These are phyloP conservation scores for Oreochromis aureus DNA, from an alignment of 2,113 vertebrate genomes.

Conservation along the genomic window DNA sequence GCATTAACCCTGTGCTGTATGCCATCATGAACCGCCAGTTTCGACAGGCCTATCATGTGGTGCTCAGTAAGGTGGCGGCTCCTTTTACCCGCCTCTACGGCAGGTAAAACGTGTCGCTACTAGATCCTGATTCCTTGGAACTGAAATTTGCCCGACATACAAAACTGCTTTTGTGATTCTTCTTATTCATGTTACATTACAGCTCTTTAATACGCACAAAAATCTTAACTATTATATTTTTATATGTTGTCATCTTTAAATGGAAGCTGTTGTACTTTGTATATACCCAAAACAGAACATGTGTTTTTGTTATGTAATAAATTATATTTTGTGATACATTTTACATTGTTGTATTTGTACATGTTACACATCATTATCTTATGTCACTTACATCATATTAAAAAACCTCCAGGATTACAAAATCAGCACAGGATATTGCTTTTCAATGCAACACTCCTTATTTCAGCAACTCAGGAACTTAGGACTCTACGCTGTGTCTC, in stretches of 20 bases:
- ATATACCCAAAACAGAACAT: not conserved
- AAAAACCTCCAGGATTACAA: not conserved
- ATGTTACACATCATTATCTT: not conserved
- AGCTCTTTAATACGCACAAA: not conserved
- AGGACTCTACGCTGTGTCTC: not conserved
- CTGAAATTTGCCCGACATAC: not conserved
- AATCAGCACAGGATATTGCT: not conserved
- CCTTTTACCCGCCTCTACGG: constrained; percentile 46
- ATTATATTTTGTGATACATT: not conserved
- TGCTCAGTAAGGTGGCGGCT: constrained; percentile 56
- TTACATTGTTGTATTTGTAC: not conserved
- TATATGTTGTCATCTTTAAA: not conserved
- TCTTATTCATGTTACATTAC: not conserved
- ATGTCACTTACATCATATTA: not conserved
- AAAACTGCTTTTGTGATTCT: not conserved
- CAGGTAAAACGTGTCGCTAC: not conserved
- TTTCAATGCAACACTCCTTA: not conserved
- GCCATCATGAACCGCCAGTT: constrained; percentile 85
- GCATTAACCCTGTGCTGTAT: constrained; percentile 85
- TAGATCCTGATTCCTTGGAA: not conserved
- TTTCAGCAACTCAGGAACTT: not conserved
- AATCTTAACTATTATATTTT: not conserved
- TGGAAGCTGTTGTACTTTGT: not conserved
- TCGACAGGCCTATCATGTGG: constrained; percentile 70
- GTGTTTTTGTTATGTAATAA: not conserved